Evolutionary conservation across 2,888 invertebrate genomes (phyloP), one percentile per base, ranked within the genome.

Genomic region (Agrochola litura): DNA sequence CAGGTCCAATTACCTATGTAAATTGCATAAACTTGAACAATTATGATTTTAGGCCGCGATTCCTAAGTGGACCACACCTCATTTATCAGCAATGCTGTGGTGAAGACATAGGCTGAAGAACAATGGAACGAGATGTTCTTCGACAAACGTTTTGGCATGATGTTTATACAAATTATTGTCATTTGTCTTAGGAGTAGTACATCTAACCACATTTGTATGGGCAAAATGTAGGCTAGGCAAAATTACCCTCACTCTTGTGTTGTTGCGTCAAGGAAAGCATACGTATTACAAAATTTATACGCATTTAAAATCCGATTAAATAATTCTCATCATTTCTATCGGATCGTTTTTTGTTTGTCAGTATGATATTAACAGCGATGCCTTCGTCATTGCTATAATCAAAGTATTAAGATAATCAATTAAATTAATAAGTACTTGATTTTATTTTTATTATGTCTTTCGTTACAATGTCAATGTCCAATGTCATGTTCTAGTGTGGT

Each of bases 1-100:
- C 73, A 80, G 86, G 73, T 78, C 52, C 79, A 87, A 89, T 89
- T 89, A n/a, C n/a, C n/a, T n/a, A 89, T 86, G 86, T 83, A 82
- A 89, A 85, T 90, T 89, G 88, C 86, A 81, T 86, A 90, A 92
- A 89, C 79, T 84, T 87, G 73, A 81, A 77, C 84, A 86, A 89
- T 85, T 81, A 85, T 61, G 74, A 76, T 76, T 84, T 82, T 49
- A 64, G 75, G 64, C 56, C 64, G 65, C 63, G n/a, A 75, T 84
- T 79, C 54, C 46, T 66, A 54, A 41, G 46, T 69, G 60, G 49
- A 61, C 67, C 58, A 66, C 68, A 77, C 69, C 65, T 77, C 65
- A 72, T 81, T 74, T 81, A 84, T 72, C 60, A 74, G 69, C 43
- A 46, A 54, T n/a, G 43, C 68, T 58, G 67, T 54, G 52, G 58